A percentile compares a stretch with the other conserved stretches of the same genome.
Conservation (phyloP, 2,888 invertebrate species). For the Torymus aiolomorphi region DNA sequence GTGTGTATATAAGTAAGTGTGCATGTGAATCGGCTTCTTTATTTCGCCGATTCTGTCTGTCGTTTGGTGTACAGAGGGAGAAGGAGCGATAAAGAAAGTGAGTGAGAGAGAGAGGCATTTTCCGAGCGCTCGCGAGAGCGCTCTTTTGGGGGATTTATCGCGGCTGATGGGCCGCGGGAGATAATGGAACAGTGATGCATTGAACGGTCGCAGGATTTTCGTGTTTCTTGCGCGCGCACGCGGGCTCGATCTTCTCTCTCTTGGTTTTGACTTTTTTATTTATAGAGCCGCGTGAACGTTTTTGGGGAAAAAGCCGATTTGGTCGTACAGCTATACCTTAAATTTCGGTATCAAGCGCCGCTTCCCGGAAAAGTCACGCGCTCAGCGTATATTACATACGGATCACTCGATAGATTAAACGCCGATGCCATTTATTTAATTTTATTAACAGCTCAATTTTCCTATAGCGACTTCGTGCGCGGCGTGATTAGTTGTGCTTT, state of each 20-base stretch:
- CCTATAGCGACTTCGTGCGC: background rate
- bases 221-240: constrained; percentile 34
- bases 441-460: constrained; percentile 34
- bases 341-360: constrained; percentile 19
- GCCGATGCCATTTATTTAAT: background rate
- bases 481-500: too few relatives aligned
- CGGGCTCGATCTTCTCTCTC: constrained; percentile 14
- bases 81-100: constrained; percentile 17
- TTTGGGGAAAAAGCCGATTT: background rate
- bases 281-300: constrained; percentile 42
- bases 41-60: background rate
- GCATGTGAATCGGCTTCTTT: background rate
- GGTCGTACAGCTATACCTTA: background rate
- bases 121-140: constrained; percentile 39
- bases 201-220: constrained; percentile 28
- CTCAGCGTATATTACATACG: background rate
- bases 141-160: constrained; percentile 52
- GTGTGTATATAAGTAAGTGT: background rate
- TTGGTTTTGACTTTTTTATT: constrained; percentile 25
- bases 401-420: background rate
- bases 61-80: too few relatives aligned
- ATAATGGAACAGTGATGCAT: constrained; percentile 51
- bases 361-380: constrained; percentile 17
- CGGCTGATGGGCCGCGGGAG: constrained; percentile 36
- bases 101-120: constrained; percentile 33